A percentile compares a stretch with the other conserved stretches of the same genome.
phyloP scores from a whole-genome alignment of 2,888 invertebrate species.

The Spilosoma lubricipeda region DNA sequence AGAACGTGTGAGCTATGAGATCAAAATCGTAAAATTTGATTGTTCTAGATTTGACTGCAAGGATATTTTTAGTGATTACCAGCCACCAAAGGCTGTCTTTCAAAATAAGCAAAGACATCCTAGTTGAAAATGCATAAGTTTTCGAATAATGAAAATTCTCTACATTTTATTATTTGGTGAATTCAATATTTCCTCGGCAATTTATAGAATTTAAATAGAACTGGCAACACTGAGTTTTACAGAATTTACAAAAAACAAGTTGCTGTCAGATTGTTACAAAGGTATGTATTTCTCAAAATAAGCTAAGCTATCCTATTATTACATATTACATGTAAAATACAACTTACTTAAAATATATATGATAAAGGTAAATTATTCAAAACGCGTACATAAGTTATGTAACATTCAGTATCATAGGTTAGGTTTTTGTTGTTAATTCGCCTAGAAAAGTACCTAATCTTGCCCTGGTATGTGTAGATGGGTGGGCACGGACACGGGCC shows the following conservation, averaged over 20 bases:
- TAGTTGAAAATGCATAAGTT: too few relatives aligned
- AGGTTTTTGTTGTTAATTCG: constrained; percentile 42
- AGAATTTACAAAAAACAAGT: background rate
- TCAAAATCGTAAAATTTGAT: too few relatives aligned
- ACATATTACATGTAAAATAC: background rate
- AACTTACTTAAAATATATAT: background rate
- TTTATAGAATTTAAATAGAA: background rate
- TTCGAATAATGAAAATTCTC: too few relatives aligned
- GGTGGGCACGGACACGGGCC: constrained; percentile 74
- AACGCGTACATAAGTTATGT: constrained; percentile 50
- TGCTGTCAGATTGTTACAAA: background rate
- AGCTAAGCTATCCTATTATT: background rate
- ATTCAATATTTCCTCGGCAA: too few relatives aligned
- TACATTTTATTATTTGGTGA: too few relatives aligned
- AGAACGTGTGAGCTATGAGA: too few relatives aligned
- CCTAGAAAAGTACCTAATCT: background rate
- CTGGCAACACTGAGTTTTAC: background rate
- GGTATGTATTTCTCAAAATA: background rate
- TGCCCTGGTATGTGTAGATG: constrained; percentile 56
- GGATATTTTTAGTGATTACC: too few relatives aligned
- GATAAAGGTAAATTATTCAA: background rate
- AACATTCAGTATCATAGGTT: constrained; percentile 55
- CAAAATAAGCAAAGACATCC: too few relatives aligned
- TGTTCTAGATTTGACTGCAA: too few relatives aligned
- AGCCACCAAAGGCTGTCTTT: too few relatives aligned